Evolutionary conservation across 1,140 invertebrate species (phyloP).

Genomic region (Ceratina japonica): DNA sequence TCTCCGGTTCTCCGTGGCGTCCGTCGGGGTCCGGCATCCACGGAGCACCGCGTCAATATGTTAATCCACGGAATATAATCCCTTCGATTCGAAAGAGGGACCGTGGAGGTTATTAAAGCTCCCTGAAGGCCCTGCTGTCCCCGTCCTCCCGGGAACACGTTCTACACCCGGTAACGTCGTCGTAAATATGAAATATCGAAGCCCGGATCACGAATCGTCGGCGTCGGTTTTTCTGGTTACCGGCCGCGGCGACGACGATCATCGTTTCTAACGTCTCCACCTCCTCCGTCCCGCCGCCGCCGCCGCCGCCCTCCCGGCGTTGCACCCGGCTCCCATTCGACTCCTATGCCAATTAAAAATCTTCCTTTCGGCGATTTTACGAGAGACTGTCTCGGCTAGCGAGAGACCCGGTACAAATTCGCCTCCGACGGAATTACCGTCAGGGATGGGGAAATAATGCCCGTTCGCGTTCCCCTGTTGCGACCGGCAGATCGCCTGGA

Average conservation of each 20-base stretch:
- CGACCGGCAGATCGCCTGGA: not conserved
- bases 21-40: conserved; percentile 4
- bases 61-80: conserved; percentile 78
- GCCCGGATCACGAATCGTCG: conserved; percentile 56
- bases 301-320: not conserved
- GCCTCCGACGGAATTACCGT: conserved; percentile 20
- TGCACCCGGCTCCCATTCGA: conserved; percentile 17
- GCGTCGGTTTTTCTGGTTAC: conserved; percentile 29
- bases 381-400: conserved; percentile 27
- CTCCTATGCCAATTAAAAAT: conserved; percentile 65
- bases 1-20: too few species aligned
- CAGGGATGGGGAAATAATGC: conserved; percentile 27
- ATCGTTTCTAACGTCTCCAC: conserved; percentile 51
- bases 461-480: conserved; percentile 1
- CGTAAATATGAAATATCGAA: conserved; percentile 80
- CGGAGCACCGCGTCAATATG: conserved; percentile 75
- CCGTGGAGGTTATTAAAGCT: conserved; percentile 74
- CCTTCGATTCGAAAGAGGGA: conserved; percentile 63
- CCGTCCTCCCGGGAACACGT: conserved; percentile 50
- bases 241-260: conserved; percentile 46
- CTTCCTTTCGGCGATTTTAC: conserved; percentile 65
- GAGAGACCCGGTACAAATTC: not conserved
- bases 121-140: conserved; percentile 42
- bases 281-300: not conserved
- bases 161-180: conserved; percentile 69